These are phyloP conservation scores for Octonoba sinensis DNA, from an alignment of 2,888 invertebrate species.

Conservation along the genomic window DNA sequence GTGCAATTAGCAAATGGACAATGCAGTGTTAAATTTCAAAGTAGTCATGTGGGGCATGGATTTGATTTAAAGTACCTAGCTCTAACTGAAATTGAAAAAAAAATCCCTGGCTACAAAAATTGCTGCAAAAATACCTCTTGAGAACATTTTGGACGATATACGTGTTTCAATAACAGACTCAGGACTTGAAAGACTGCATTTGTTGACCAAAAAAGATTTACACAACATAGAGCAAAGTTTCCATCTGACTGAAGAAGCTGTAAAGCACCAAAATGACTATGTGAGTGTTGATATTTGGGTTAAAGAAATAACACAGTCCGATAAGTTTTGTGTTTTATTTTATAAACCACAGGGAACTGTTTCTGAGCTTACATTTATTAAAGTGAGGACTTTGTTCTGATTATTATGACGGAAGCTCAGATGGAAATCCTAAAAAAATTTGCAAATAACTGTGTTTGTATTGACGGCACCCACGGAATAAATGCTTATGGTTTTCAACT, in stretches of 20 bases:
- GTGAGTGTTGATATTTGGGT: conserved; percentile 11
- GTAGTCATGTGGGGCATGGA: conserved; percentile 4
- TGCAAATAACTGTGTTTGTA: conserved; percentile 19
- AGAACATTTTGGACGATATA: conserved; percentile 3
- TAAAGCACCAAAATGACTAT: too few species aligned
- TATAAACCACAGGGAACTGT: background rate
- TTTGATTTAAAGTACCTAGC: background rate
- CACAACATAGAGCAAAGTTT: too few species aligned
- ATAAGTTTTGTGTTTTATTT: too few species aligned
- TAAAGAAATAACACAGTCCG: background rate
- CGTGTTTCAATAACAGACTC: background rate
- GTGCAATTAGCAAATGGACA: background rate
- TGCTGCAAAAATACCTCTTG: conserved; percentile 10
- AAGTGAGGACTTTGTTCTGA: conserved; percentile 12
- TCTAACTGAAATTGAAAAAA: background rate
- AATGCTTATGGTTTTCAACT: too few species aligned
- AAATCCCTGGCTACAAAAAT: background rate
- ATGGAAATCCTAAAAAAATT: conserved; percentile 23
- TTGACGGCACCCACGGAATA: conserved; percentile 39
- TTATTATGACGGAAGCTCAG: conserved; percentile 38
- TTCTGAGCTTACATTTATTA: background rate
- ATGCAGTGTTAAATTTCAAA: background rate
- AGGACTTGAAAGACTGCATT: background rate
- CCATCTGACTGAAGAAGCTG: too few species aligned
- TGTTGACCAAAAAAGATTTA: conserved; percentile 18